Conservation (phyloP, 2,888 invertebrate species). For the Microctonus hyperodae region DNA sequence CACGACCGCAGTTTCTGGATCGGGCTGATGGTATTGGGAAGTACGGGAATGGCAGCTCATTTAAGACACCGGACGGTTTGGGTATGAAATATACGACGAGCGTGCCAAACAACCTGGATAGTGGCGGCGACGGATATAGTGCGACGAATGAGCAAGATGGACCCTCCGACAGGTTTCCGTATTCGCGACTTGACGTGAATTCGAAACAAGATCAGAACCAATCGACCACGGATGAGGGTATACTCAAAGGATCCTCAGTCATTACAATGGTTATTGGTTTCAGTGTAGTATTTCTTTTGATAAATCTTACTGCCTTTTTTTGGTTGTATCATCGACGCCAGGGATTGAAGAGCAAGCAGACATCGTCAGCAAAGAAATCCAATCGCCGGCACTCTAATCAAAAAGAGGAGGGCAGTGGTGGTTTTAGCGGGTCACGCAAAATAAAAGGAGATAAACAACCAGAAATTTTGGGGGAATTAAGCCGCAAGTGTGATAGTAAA, state of each 20-base stretch:
- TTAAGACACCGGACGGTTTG: slow-evolving; percentile 40
- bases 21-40: slow-evolving; percentile 51
- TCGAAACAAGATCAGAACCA: slow-evolving; percentile 45
- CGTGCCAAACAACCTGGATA: slow-evolving; percentile 24
- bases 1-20: slow-evolving; percentile 50
- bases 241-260: slow-evolving; percentile 53
- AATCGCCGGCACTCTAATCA: slow-evolving; percentile 63
- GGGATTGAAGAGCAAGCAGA: slow-evolving; percentile 66
- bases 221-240: slow-evolving; percentile 62
- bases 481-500: slow-evolving; percentile 64
- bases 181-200: slow-evolving; percentile 46
- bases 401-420: slow-evolving; percentile 63
- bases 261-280: slow-evolving; percentile 63
- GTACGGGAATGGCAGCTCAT: slow-evolving; percentile 47
- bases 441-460: slow-evolving; percentile 60
- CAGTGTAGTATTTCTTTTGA: slow-evolving; percentile 74
- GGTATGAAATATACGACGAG: slow-evolving; percentile 30
- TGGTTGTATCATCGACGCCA: slow-evolving; percentile 74
- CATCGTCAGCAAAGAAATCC: slow-evolving; percentile 51
- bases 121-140: slow-evolving; percentile 13
- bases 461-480: slow-evolving; percentile 65
- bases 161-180: slow-evolving; percentile 22
- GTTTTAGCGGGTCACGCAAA: slow-evolving; percentile 40
- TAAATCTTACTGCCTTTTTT: slow-evolving; percentile 76
- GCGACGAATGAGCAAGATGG: slow-evolving; percentile 31